Evolutionary conservation across 2,797 vertebrate genomes (phyloP).

Genomic region (Hafferia zeledoni): DNA sequence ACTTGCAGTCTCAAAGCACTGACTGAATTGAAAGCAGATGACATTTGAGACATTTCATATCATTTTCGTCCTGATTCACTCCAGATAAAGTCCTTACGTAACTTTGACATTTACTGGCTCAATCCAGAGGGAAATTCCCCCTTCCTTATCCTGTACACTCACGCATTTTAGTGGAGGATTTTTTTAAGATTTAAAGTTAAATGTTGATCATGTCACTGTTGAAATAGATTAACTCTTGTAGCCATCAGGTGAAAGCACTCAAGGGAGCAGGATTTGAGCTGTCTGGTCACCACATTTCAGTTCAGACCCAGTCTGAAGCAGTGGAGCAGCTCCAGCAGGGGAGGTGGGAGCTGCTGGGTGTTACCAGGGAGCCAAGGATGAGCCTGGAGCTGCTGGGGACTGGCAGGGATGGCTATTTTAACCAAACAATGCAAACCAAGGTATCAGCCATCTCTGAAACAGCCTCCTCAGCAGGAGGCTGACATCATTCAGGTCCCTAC

Average conservation of each 20-base stretch:
- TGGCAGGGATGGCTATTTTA: background rate
- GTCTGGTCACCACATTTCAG: background rate
- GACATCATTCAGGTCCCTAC: fast-evolving
- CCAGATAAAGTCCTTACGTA: background rate
- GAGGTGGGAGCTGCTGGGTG: background rate
- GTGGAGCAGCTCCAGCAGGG: background rate
- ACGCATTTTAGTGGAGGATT: too few relatives aligned
- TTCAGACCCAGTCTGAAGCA: background rate
- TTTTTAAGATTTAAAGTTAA: background rate
- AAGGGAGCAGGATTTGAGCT: background rate
- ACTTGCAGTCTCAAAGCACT: background rate
- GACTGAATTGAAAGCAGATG: background rate
- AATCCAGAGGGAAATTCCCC: background rate
- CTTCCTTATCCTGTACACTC: background rate
- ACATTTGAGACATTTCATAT: background rate
- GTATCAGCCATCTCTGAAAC: background rate
- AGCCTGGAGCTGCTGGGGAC: background rate
- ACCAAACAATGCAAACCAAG: background rate
- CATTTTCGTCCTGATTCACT: background rate
- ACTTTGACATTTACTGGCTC: constrained; percentile 21
- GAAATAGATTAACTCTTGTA: background rate
- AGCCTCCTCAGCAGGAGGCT: background rate
- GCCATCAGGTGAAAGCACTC: background rate
- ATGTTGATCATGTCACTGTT: background rate
- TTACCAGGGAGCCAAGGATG: background rate